Evolutionary conservation across 2,797 vertebrate species (phyloP).

Genomic region (Argya squamiceps): DNA sequence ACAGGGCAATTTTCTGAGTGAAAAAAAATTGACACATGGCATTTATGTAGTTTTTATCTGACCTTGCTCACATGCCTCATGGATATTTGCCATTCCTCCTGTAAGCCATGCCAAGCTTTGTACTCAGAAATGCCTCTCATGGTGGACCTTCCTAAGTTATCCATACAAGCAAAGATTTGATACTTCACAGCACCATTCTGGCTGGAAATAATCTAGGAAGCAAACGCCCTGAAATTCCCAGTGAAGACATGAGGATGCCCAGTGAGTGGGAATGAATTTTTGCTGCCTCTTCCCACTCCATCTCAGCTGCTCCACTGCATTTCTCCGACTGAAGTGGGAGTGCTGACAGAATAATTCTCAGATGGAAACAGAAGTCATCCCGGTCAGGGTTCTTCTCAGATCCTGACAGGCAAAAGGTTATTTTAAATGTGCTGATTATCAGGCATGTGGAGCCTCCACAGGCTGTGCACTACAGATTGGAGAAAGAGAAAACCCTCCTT

Average conservation of each 20-base stretch:
- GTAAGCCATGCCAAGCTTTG: neutral
- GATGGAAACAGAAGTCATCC: neutral
- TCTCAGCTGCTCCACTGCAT: neutral
- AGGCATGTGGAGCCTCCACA: neutral
- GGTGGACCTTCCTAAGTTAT: neutral
- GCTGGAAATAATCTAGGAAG: conserved; percentile 26
- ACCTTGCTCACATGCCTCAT: neutral
- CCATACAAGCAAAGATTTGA: neutral
- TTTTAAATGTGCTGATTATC: conserved; percentile 52
- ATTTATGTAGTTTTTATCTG: neutral
- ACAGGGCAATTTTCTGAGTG: neutral
- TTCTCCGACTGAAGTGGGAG: neutral
- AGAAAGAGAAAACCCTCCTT: conserved; percentile 11
- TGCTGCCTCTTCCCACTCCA: neutral
- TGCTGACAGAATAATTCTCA: conserved; percentile 14
- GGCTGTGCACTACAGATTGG: neutral
- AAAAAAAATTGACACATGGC: neutral
- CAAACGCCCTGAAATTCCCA: neutral
- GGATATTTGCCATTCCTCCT: neutral
- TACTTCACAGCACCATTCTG: neutral
- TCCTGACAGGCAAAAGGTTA: conserved; percentile 11
- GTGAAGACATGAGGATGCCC: neutral
- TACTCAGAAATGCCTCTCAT: neutral
- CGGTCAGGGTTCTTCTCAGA: neutral
- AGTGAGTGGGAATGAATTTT: neutral